Conservation (phyloP, 2,888 invertebrate genomes). For the Hypsopygia costalis region DNA sequence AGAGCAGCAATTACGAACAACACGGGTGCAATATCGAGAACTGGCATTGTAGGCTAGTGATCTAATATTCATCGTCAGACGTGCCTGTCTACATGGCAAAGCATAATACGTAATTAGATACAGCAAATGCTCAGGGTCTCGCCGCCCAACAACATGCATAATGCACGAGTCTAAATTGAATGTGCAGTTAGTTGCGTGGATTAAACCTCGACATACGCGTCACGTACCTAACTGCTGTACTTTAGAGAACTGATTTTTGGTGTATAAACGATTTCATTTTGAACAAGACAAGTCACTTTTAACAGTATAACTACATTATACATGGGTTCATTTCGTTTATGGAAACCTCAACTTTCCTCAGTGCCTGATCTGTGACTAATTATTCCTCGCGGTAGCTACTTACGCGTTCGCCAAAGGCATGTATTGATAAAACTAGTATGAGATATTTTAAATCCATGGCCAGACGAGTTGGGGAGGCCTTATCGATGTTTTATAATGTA, state of each 20-base stretch:
- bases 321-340: too few relatives aligned
- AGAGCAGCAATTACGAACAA: constrained; percentile 44
- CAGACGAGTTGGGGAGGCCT: too few relatives aligned
- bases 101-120: constrained; percentile 78
- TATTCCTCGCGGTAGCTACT: too few relatives aligned
- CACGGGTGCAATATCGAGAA: constrained; percentile 51
- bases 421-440: too few relatives aligned
- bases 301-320: too few relatives aligned
- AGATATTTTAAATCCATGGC: too few relatives aligned
- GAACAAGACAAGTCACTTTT: too few relatives aligned
- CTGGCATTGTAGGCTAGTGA: constrained; percentile 50
- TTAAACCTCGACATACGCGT: constrained; percentile 37
- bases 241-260: background rate
- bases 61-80: constrained; percentile 75
- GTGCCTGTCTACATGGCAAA: constrained; percentile 66
- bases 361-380: too few relatives aligned
- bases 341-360: too few relatives aligned
- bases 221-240: background rate
- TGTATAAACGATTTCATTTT: too few relatives aligned
- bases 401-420: too few relatives aligned
- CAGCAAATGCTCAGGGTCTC: constrained; percentile 65
- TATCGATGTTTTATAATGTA: too few relatives aligned
- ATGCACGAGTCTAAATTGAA: constrained; percentile 75
- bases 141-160: constrained; percentile 59
- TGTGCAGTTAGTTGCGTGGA: constrained; percentile 66